phyloP scores from a whole-genome alignment of 2,797 vertebrate species.

The Myiothlypis chrysogaster region DNA sequence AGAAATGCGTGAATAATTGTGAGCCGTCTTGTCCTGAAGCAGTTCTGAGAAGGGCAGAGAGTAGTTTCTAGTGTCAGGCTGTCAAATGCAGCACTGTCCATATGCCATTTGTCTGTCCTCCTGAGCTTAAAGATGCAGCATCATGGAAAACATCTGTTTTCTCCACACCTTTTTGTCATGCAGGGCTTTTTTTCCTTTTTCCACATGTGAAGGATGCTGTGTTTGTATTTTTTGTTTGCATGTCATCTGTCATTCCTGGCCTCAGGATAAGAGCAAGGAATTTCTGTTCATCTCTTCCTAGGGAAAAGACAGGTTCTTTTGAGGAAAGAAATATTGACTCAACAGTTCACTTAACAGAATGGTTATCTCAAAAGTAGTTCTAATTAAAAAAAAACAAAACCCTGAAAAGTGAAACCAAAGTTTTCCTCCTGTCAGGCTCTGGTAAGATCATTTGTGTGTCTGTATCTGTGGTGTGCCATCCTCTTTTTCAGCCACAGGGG shows the following conservation, averaged over 20 bases:
- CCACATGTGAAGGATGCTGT: not conserved
- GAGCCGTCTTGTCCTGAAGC: conserved; percentile 67
- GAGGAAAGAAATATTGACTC: conserved; percentile 11
- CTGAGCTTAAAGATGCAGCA: conserved; percentile 47
- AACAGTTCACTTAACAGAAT: not conserved
- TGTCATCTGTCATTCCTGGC: conserved; percentile 1
- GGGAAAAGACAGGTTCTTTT: conserved; percentile 23
- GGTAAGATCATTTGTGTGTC: conserved; percentile 16
- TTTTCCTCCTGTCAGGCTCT: conserved; percentile 43
- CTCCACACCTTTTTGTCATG: not conserved
- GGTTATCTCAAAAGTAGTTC: not conserved
- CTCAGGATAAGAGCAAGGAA: conserved; percentile 13
- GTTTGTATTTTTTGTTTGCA: not conserved
- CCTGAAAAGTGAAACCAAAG: conserved; percentile 73
- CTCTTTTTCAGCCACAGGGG: not conserved
- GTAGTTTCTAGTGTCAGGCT: conserved; percentile 32
- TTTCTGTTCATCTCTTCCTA: conserved; percentile 30
- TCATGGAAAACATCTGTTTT: conserved; percentile 21
- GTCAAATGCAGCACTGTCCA: not conserved
- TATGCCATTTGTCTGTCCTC: conserved; percentile 36
- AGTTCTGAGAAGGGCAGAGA: conserved; percentile 65
- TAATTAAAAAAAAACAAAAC: not conserved
- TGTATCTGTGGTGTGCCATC: not conserved
- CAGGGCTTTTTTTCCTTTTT: not conserved
- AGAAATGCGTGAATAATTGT: conserved; percentile 76